phyloP scores from a whole-genome alignment of 2,888 invertebrate species.

The Sarcophaga carnaria region DNA sequence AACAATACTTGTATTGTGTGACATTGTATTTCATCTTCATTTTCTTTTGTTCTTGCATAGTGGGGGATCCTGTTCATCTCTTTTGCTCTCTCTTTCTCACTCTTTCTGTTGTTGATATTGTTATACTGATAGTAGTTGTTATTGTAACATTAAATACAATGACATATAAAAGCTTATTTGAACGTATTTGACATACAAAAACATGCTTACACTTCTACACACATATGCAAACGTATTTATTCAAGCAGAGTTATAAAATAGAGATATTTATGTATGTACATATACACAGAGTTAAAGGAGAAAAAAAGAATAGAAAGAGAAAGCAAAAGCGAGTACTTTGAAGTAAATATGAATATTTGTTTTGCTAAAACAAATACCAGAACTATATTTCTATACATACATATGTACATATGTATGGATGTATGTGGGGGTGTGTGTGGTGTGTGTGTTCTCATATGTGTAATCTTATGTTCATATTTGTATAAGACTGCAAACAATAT shows the following conservation, averaged over 20 bases:
- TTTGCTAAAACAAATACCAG: conserved; percentile 74
- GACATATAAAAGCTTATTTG: conserved; percentile 41
- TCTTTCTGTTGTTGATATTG: background rate
- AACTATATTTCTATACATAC: conserved; percentile 4
- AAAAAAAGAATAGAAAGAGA: background rate
- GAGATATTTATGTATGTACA: conserved; percentile 1
- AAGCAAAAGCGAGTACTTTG: background rate
- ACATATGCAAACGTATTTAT: background rate
- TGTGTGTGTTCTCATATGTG: background rate
- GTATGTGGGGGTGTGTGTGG: background rate
- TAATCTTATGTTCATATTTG: background rate
- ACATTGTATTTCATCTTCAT: conserved; percentile 43
- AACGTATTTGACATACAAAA: conserved; percentile 45
- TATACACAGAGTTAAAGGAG: background rate
- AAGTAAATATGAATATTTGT: conserved; percentile 60
- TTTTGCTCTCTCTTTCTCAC: background rate
- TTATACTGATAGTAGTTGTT: background rate
- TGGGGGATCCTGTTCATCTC: background rate
- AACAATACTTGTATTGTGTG: conserved; percentile 43
- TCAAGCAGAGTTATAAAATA: background rate
- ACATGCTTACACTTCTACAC: background rate
- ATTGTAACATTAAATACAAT: conserved; percentile 40
- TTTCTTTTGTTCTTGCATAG: background rate
- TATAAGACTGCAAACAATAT: background rate
- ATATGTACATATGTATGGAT: background rate